Base-by-base conservation (phyloP, 35 echinoderm and acorn worm species). In the Eucidaris tribuloides region DNA sequence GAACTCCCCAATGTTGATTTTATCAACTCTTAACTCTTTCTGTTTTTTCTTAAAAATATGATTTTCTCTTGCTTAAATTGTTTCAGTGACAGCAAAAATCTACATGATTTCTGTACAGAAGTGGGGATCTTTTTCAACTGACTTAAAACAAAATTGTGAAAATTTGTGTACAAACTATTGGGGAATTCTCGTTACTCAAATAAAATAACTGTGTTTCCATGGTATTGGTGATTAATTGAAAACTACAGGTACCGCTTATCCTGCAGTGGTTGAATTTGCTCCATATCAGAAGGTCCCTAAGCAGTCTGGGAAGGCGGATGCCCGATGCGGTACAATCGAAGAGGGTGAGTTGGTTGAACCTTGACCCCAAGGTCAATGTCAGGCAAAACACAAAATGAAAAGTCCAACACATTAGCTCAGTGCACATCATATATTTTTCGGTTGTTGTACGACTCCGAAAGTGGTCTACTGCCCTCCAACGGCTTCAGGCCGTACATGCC, bases 241-340 rank as follows among this genome's bases (percentile, higher is more conserved):
- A 19, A 19, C 24, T 86, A n/a, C 35, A 97, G 94, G 86, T 31
- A 77, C 42, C 15, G 90, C 86, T 71, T 97, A 89, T 71, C 81
- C 90, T 58, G 94, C 94, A 27, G 90, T 97, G 15, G 94, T 97
- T 2, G 94, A 97, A 59, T 88, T 90, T 76, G 81, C 94, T 40
- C 94, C 94, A 3, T 97, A 97, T 62, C 90, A 89, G 78, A 97
- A 97, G 70, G 49, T 90, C 23, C 94, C 94, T 20, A 97, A 97
- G 83, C 82, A 71, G 59, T 20, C 48, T 20, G 64, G 71, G 9
- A 97, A 93, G 49, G 68, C 65, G 6, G 94, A 97, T 68, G 40
- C 90, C 44, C 63, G 90, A 57, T 85, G 77, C 46, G 94, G 86
- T 17, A 97, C 94, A 9, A 89, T 97, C 66, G 94, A 97, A 76